Evolutionary conservation across 53 echinoderm and acorn worm genomes (phyloP), one percentile per base, ranked within the genome.

Genomic region (Luidia sarsii): DNA sequence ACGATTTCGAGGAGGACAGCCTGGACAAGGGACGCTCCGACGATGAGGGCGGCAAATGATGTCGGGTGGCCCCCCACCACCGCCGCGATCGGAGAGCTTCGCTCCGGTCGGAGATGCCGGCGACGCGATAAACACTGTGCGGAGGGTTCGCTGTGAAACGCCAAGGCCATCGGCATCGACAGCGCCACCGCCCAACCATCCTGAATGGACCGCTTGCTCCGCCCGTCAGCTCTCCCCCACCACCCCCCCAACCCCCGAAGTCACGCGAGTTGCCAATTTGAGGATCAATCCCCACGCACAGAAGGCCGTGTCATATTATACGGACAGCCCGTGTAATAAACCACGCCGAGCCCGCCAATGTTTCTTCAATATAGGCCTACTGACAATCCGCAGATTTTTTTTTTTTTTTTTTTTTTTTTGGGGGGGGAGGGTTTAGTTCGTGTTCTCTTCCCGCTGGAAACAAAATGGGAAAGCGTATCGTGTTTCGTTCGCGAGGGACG

Each of bases 291-390:
- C 38, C 53, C n/a, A n/a, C n/a, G 34, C 25, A 39, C 72, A 72
- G 72, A 56, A 72, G 72, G 72, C 72, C 29, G 23, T 7, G 21
- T 55, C 54, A 35, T 53, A 39, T 57, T 72, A 72, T 72, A 72
- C 56, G 24, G 72, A 72, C n/a, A n/a, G n/a, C n/a, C 54, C 72
- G 72, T 72, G 72, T 72, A 72, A 72, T 72, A 72, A 72, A 54
- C 72, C 56, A 72, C 72, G 56, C 33, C n/a, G n/a, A n/a, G n/a
- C n/a, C n/a, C n/a, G n/a, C n/a, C n/a, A n/a, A n/a, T n/a, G n/a
- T n/a, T n/a, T n/a, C n/a, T n/a, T n/a, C n/a, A n/a, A n/a, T n/a
- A n/a, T n/a, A n/a, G n/a, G n/a, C n/a, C n/a, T n/a, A n/a, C n/a
- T n/a, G n/a, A n/a, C n/a, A n/a, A n/a, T n/a, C n/a, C n/a, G n/a